phyloP scores from a whole-genome alignment of 2,113 vertebrate genomes.

The human region GRCh38 chr11:21257001-21257500 shows the following conservation, averaged over 20 bases:
- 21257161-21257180: background rate
- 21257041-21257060: background rate
- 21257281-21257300: background rate
- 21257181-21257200: background rate
- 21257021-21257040: background rate
- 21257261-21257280: background rate
- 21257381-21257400: background rate
- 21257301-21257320: background rate
- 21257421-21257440: background rate
- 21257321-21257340: background rate
- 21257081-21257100: background rate
- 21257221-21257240: background rate
- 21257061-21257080: background rate
- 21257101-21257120: fast-evolving
- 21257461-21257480: background rate
- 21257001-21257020: background rate
- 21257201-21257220: background rate
- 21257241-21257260: background rate
- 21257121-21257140: too few relatives aligned
- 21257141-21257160: background rate
- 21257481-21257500: background rate
- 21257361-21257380: background rate
- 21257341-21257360: background rate
- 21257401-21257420: background rate
- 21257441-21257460: too few relatives aligned